phyloP scores from a whole-genome alignment of 2,797 vertebrate species.

The Allobates femoralis region DNA sequence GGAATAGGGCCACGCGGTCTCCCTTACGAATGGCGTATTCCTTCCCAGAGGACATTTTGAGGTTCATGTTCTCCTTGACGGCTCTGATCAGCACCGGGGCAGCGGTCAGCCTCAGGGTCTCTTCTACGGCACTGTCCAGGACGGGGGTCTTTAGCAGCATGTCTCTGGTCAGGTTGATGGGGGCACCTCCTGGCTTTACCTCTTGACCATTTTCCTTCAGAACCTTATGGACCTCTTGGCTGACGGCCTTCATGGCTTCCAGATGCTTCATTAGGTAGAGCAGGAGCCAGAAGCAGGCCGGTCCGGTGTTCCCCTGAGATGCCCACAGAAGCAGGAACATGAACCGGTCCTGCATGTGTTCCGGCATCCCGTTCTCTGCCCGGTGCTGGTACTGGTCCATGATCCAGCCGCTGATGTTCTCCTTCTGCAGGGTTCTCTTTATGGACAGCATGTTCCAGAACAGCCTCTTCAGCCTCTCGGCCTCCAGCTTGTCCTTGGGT shows the following conservation, averaged over 20 bases:
- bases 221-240: slow-evolving; percentile 77
- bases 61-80: slow-evolving; percentile 75
- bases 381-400: slow-evolving; percentile 72
- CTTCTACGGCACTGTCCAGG: slow-evolving; percentile 88
- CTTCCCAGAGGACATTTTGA: slow-evolving; percentile 77
- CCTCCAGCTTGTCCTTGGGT: slow-evolving; percentile 77
- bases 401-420: slow-evolving; percentile 87
- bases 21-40: slow-evolving; percentile 80
- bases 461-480: slow-evolving; percentile 72
- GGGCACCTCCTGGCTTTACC: slow-evolving; percentile 64
- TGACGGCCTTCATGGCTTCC: slow-evolving; percentile 84
- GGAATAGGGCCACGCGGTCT: slow-evolving; percentile 85
- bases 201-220: slow-evolving; percentile 76
- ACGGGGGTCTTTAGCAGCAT: slow-evolving; percentile 82
- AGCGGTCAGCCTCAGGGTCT: slow-evolving; percentile 81
- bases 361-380: slow-evolving; percentile 69
- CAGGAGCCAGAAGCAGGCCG: slow-evolving; percentile 89
- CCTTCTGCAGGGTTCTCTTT: slow-evolving; percentile 72
- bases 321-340: slow-evolving; percentile 92
- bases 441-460: slow-evolving; percentile 82
- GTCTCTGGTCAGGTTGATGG: slow-evolving; percentile 75
- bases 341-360: slow-evolving; percentile 80
- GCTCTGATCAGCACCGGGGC: slow-evolving; percentile 81
- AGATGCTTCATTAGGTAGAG: slow-evolving; percentile 87
- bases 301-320: slow-evolving; percentile 90